Base-by-base conservation (phyloP, 1,140 invertebrate species). In the Centruroides sculpturatus region DNA sequence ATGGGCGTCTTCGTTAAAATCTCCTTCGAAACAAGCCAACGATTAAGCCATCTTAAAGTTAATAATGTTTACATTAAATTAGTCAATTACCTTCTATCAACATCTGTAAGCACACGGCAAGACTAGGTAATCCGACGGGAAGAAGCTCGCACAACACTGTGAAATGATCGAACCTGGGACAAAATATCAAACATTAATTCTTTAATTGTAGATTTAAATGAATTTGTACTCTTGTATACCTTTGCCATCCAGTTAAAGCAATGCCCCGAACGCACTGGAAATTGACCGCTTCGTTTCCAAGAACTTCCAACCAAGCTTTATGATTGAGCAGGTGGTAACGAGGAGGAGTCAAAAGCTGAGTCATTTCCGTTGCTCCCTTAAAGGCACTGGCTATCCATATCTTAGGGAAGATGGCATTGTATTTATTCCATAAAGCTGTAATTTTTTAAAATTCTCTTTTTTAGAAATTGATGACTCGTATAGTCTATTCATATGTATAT, bases 351-450 rank as follows among this genome's bases (percentile, higher is more conserved):
- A 65, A 47, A 6, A 65, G 9, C 41, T 65, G 64, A 47, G 64
- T 60, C 61, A 65, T 65, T 46, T 70, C 73, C 13, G 71, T 72
- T 9, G 74, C 74, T 55, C 73, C 81, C 70, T 83, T 83, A 65
- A 80, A 83, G 23, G 81, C 80, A 71, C 77, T 80, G 4, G 79
- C 81, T 54, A 80, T 69, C 82, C 82, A 83, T 35, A 82, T 72
- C 35, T 72, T 74, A 10, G 71, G 68, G 67, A 83, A 83, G n/a
- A 79, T 71, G 55, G 69, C 67, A 6, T 74, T 68, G 59, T 79
- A 78, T 57, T 75, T 78, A 7, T 74, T 71, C 74, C 76, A 80
- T 34, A 77, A 63, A 69, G 73, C 71, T 65, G 34, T 8, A 48
- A 57, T 51, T 23, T 23, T 23, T 23, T 41, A 41, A 41, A 41